Base-by-base conservation (phyloP, 2,113 vertebrate genomes). In the Labeo rohita region DNA sequence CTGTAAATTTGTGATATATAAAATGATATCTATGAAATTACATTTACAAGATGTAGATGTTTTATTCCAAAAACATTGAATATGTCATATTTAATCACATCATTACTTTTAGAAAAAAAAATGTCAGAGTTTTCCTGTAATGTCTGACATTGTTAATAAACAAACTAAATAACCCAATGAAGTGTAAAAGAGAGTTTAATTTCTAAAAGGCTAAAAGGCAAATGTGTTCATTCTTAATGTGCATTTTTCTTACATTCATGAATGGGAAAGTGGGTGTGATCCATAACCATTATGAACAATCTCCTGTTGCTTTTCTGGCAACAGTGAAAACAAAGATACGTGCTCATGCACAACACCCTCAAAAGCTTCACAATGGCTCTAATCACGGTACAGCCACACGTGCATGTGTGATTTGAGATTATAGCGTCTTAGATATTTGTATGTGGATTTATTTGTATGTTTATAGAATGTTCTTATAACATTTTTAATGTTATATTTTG, bases 251-350 rank as follows among this genome's bases (percentile, higher is more conserved):
- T 11, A 63, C 59, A 63, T 63, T 63, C 21, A 63, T 63, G 59
- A 23, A 63, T 23, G n/a, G 50, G n/a, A 49, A 59, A 15, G 49
- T 84, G 68, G 86, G 86, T 85, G 86, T 84, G 76, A 54, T 87
- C 66, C 47, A 52, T 70, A 84, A 75, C 52, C 68, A 54, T 80
- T 63, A 39, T 52, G 66, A 84, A 54, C 66, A 84, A 84, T 87
- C 54, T 84, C 70, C 83, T 70, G 59, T 72, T 70, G 34, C 81
- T 70, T 73, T 72, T 74, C 52, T 72, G 63, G 72, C 56, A 73
- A 50, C 52, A 84, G 66, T 23, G 73, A 80, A 75, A 87, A 73
- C 65, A 84, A 74, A 74, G 66, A 79, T 80, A 75, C 66, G 45
- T 80, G 76, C 76, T 56, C n/a, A 16, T 72, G 84, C 77, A 66